Base-by-base conservation (phyloP, 2,888 invertebrate genomes). In the Limnephilus marmoratus region DNA sequence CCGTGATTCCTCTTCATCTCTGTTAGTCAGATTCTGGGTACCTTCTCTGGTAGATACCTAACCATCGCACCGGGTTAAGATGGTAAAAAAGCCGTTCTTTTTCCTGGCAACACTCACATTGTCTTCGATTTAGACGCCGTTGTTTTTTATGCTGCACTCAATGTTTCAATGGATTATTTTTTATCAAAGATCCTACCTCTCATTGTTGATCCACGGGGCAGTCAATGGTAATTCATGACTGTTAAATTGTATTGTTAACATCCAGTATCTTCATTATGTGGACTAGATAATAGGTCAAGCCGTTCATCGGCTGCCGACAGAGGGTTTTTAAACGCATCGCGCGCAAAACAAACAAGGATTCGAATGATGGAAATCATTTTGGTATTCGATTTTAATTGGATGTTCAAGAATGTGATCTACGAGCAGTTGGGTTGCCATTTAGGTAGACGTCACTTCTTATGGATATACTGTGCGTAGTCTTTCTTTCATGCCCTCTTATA, bases 221-320 rank as follows among this genome's bases (percentile, higher is more conserved):
- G 89, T 92, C 92, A 92, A 92, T 93, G 91, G 90, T 90, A 92
- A 90, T 90, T 91, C 91, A 92, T 93, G 93, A 93, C 93, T 93
- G 91, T 93, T 92, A 88, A 92, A 93, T 91, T 90, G 90, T 90
- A 92, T 93, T 93, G 92, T 92, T 92, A 88, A 90, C 88, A 68
- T 86, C 86, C 31, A 80, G 90, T 93, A 92, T 92, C 93, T 93
- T 91, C 92, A 92, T 93, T 92, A 92, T 93, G 37, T 68, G 91
- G 49, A 82, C 85, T 85, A 89, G 85, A 92, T 93, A 93, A 93
- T 91, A 87, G 92, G 68, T 91, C 89, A 90, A 92, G 83, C 80
- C 92, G 90, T 81, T 92, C 37, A 86, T 90, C 90, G 92, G 88
- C 18, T 90, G 90, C 90, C 90, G 91, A 90, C 90, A 90, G 82